Percentiles rank a stretch among this genome's conserved stretches.
phyloP scores from a whole-genome alignment of 53 echinoderm and acorn worm species.

The Apostichopus leukothele region DNA sequence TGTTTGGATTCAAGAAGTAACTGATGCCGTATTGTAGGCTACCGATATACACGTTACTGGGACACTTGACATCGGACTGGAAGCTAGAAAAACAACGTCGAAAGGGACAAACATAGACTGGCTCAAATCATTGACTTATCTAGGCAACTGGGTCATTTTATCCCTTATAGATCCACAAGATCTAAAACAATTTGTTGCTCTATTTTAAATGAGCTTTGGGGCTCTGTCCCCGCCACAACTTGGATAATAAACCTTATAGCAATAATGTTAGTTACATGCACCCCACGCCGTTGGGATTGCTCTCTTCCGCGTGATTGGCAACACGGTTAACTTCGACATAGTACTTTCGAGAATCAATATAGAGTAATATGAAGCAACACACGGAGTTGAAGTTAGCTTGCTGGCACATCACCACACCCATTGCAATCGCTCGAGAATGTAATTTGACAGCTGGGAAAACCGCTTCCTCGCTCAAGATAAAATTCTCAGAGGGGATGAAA shows the following conservation, averaged over 20 bases:
- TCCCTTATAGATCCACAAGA: background rate
- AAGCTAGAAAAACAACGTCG: no score
- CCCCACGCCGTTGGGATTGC: slow-evolving; percentile 2
- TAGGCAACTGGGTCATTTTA: slow-evolving; percentile 42
- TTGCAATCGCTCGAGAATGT: background rate
- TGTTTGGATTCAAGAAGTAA: no score
- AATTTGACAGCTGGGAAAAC: background rate
- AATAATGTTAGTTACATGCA: slow-evolving; percentile 4
- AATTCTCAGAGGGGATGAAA: background rate
- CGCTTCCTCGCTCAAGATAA: background rate
- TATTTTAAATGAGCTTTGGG: background rate
- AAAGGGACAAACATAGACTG: no score
- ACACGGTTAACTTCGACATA: slow-evolving; percentile 18
- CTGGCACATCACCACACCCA: background rate
- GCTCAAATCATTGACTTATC: background rate
- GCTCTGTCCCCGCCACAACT: background rate
- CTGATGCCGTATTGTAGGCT: no score
- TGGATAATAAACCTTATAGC: background rate
- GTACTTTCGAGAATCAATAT: no score
- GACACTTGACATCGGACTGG: no score
- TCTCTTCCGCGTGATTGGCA: slow-evolving; percentile 25
- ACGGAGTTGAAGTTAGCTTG: background rate
- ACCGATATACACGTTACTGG: no score
- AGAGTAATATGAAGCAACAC: background rate
- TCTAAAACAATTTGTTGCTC: slow-evolving; percentile 17